These are phyloP conservation scores for Phaonia tiefii DNA, from an alignment of 2,888 invertebrate species.

Conservation along the genomic window DNA sequence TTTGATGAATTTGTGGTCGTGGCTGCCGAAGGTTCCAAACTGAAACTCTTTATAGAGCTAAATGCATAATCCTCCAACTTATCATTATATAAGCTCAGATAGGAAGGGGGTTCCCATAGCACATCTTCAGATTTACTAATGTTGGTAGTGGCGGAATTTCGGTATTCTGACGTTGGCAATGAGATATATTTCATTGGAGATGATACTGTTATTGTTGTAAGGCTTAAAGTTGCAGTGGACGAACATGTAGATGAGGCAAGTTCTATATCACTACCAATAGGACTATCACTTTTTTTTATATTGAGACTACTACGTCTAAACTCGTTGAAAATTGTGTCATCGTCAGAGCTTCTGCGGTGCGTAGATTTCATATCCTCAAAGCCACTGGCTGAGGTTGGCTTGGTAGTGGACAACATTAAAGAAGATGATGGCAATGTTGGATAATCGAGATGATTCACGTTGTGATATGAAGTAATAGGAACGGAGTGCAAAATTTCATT, in stretches of 20 bases:
- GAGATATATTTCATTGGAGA: conserved; percentile 45
- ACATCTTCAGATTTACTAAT: neutral
- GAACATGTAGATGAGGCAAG: conserved; percentile 51
- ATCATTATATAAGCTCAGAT: conserved; percentile 17
- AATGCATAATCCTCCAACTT: conserved; percentile 1
- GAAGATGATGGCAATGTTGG: conserved; percentile 55
- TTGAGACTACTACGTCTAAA: conserved; percentile 48
- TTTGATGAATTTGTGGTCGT: neutral
- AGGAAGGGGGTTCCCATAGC: neutral
- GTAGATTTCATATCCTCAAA: neutral
- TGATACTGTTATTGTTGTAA: conserved; percentile 40
- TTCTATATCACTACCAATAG: conserved; percentile 44
- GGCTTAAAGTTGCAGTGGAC: conserved; percentile 32
- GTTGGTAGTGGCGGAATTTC: neutral
- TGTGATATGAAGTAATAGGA: conserved; percentile 50
- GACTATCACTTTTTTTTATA: conserved; percentile 34
- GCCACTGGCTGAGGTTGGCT: conserved; percentile 13
- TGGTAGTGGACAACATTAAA: conserved; percentile 23
- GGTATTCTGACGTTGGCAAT: conserved; percentile 42
- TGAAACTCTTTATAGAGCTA: neutral
- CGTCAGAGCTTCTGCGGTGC: neutral
- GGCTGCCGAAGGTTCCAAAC: neutral
- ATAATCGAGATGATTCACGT: conserved; percentile 47
- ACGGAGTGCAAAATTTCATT: conserved; percentile 15
- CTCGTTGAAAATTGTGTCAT: neutral